These are phyloP conservation scores for Addax nasomaculatus DNA, from an alignment of 2,113 vertebrate genomes.

Conservation along the genomic window DNA sequence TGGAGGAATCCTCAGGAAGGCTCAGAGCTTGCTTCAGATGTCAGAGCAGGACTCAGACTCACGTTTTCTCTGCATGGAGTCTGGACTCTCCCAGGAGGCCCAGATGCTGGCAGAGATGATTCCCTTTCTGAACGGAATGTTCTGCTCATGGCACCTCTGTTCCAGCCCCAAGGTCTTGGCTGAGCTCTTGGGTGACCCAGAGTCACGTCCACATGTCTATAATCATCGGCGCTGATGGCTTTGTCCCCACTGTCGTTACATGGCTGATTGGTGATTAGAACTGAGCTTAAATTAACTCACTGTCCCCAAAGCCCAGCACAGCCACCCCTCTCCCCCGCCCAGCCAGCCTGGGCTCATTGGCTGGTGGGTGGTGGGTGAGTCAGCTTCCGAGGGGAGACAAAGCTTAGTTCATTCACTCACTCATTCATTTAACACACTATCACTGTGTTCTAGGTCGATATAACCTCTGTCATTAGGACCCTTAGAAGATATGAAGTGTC, in stretches of 20 bases:
- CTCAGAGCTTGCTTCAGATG: not conserved
- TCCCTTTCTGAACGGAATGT: rapidly evolving
- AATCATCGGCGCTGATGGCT: rapidly evolving
- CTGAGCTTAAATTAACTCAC: not conserved
- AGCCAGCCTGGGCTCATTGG: not conserved
- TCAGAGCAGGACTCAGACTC: no score
- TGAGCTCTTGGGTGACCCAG: not conserved
- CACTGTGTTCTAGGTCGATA: rapidly evolving
- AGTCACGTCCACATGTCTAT: rapidly evolving
- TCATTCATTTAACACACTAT: not conserved
- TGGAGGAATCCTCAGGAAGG: not conserved
- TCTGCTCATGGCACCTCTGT: rapidly evolving
- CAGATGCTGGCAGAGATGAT: not conserved
- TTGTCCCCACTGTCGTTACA: rapidly evolving
- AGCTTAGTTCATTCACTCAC: not conserved
- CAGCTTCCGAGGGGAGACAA: rapidly evolving
- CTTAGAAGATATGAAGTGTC: rapidly evolving
- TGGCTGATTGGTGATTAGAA: not conserved
- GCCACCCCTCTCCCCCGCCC: rapidly evolving
- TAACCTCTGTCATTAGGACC: rapidly evolving
- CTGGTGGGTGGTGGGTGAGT: not conserved
- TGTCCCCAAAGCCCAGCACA: not conserved
- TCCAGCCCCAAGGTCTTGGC: rapidly evolving
- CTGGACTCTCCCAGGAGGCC: not conserved
- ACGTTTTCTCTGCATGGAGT: rapidly evolving